phyloP scores from a whole-genome alignment of 1,140 invertebrate species.

The Achroia grisella region DNA sequence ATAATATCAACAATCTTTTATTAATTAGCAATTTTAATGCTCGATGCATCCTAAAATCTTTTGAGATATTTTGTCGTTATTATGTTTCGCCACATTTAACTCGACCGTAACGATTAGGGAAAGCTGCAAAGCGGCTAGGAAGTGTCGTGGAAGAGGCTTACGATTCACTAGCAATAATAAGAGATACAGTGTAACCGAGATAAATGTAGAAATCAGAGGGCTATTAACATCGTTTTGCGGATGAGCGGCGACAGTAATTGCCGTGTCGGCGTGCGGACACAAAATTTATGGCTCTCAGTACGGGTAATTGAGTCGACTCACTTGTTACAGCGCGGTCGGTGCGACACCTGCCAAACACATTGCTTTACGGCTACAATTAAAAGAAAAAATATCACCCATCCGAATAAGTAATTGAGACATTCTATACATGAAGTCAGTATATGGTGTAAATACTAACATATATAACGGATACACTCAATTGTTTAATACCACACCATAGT shows the following conservation, averaged over 20 bases:
- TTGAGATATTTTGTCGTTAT: constrained; percentile 8
- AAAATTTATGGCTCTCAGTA: constrained; percentile 54
- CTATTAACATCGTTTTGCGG: constrained; percentile 67
- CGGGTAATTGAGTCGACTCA: constrained; percentile 46
- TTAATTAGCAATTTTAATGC: too few species aligned
- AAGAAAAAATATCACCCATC: too few species aligned
- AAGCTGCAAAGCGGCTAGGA: not conserved
- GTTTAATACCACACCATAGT: too few species aligned
- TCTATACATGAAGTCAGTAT: too few species aligned
- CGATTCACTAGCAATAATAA: constrained; percentile 28
- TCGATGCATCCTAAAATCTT: not conserved
- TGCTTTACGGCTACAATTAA: too few species aligned
- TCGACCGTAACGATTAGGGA: constrained; percentile 6
- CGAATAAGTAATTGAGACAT: too few species aligned
- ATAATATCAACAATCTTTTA: too few species aligned
- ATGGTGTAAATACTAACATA: too few species aligned
- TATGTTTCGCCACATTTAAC: constrained; percentile 7
- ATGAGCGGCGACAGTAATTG: constrained; percentile 68
- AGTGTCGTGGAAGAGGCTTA: constrained; percentile 6
- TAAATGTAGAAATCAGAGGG: constrained; percentile 48
- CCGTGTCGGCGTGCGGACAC: constrained; percentile 55
- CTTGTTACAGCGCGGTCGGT: constrained; percentile 23
- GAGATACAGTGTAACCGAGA: constrained; percentile 30
- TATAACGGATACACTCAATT: too few species aligned
- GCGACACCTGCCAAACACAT: constrained; percentile 23